Evolutionary conservation across 1,140 invertebrate genomes (phyloP).

Genomic region (Branchinecta lindahli): DNA sequence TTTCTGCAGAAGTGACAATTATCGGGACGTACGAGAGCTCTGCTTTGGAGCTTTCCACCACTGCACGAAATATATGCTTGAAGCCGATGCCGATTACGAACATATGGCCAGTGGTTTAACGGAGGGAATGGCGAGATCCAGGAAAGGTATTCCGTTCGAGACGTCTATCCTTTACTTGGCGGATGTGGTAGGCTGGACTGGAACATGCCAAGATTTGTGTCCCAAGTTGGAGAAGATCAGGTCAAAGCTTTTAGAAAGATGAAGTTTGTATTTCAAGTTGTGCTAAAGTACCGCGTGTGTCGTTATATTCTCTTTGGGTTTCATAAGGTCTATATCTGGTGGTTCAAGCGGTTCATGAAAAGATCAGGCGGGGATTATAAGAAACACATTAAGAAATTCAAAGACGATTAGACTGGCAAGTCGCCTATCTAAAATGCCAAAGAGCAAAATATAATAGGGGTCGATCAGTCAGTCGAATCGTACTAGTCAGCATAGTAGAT

Average conservation of each 20-base stretch:
- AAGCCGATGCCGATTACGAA: conserved; percentile 15
- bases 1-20: conserved; percentile 26
- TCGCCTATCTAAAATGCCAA: too few relatives aligned
- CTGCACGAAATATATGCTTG: conserved; percentile 12
- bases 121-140: conserved; percentile 11
- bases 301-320: neutral
- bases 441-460: too few relatives aligned
- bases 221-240: neutral
- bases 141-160: neutral
- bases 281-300: neutral
- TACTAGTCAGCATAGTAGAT: too few relatives aligned
- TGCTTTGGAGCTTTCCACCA: conserved; percentile 11
- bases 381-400: neutral
- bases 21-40: conserved; percentile 14
- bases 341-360: neutral
- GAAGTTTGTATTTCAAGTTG: neutral
- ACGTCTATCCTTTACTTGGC: neutral
- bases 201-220: neutral
- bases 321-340: neutral
- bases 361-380: neutral
- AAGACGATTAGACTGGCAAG: neutral
- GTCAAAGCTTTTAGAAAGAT: neutral
- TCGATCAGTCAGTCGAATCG: too few relatives aligned
- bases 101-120: conserved; percentile 17
- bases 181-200: neutral